Percentiles rank a stretch among this genome's conserved stretches.
Evolutionary conservation across 1,140 invertebrate genomes (phyloP).

Genomic region (Monochamus saltuarius): DNA sequence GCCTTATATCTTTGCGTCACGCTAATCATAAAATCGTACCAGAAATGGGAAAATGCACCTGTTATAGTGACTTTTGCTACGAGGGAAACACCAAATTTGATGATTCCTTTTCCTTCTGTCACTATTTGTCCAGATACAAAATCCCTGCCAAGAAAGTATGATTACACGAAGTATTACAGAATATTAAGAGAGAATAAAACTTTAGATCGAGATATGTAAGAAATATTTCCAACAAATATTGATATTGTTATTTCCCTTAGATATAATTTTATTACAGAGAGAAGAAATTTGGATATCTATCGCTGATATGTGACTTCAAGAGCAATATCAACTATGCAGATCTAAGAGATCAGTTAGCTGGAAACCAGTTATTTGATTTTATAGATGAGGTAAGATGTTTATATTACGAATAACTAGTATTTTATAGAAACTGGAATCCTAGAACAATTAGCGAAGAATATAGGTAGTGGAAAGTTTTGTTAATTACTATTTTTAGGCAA

Average conservation of each 20-base stretch:
- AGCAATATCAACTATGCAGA: background rate
- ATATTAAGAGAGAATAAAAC: background rate
- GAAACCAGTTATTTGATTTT: background rate
- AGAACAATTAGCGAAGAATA: too few species aligned
- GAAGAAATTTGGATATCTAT: background rate
- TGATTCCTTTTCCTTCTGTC: conserved; percentile 56
- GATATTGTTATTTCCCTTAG: too few species aligned
- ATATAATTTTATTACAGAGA: conserved; percentile 3
- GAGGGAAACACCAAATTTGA: conserved; percentile 54
- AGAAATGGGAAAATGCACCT: conserved; percentile 56
- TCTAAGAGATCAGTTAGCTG: background rate
- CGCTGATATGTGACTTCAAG: background rate
- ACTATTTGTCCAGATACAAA: conserved; percentile 55
- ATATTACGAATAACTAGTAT: too few species aligned
- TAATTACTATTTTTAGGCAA: too few species aligned
- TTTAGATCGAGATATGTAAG: background rate
- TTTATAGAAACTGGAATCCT: too few species aligned
- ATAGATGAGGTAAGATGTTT: too few species aligned
- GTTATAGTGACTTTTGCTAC: conserved; percentile 58
- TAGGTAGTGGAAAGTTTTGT: too few species aligned
- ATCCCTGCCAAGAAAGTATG: conserved; percentile 15
- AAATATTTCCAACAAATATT: background rate
- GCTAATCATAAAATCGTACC: conserved; percentile 10
- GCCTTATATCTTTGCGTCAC: background rate
- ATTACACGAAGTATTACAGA: conserved; percentile 23